Evolutionary conservation across 23 tunicate genomes (phyloP).

Genomic region (Diplosoma virens): DNA sequence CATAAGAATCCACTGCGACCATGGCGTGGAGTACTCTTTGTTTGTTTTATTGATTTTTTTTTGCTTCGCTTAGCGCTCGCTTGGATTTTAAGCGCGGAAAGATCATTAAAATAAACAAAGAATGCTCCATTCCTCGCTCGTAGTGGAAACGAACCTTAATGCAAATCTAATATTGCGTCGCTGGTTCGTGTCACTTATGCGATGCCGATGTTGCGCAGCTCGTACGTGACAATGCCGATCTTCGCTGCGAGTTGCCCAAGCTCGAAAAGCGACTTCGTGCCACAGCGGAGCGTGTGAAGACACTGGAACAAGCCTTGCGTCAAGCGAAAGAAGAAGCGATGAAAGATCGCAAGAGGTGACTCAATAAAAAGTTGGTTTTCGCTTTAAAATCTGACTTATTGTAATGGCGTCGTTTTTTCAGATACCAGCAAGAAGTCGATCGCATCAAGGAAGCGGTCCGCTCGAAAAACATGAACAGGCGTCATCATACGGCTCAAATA

Average conservation of each 20-base stretch:
- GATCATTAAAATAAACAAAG: too few relatives aligned
- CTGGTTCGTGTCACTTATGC: too few relatives aligned
- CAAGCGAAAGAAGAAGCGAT: slow-evolving; percentile 96
- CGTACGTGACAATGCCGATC: slow-evolving; percentile 99
- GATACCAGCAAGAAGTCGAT: slow-evolving; percentile 98
- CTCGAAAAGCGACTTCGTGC: slow-evolving; percentile 96
- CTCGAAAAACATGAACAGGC: slow-evolving; percentile 86
- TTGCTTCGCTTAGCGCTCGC: too few relatives aligned
- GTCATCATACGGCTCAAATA: slow-evolving; percentile 83
- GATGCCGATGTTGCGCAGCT: slow-evolving; percentile 36
- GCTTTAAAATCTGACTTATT: not conserved
- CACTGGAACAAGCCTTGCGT: slow-evolving; percentile 87
- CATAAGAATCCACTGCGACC: too few relatives aligned
- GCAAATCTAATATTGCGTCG: not conserved
- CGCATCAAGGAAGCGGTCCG: slow-evolving; percentile 98
- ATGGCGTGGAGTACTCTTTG: too few relatives aligned
- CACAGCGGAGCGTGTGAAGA: slow-evolving; percentile 96
- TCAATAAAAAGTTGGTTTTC: not conserved
- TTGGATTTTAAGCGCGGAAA: too few relatives aligned
- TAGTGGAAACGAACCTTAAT: not conserved
- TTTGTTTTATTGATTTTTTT: too few relatives aligned
- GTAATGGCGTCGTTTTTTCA: slow-evolving; percentile 8
- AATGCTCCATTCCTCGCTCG: too few relatives aligned
- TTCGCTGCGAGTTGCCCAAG: slow-evolving; percentile 99
- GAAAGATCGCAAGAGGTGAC: slow-evolving; percentile 82